Base-by-base conservation (phyloP, 2,888 invertebrate species). In the Phyllotreta striolata region DNA sequence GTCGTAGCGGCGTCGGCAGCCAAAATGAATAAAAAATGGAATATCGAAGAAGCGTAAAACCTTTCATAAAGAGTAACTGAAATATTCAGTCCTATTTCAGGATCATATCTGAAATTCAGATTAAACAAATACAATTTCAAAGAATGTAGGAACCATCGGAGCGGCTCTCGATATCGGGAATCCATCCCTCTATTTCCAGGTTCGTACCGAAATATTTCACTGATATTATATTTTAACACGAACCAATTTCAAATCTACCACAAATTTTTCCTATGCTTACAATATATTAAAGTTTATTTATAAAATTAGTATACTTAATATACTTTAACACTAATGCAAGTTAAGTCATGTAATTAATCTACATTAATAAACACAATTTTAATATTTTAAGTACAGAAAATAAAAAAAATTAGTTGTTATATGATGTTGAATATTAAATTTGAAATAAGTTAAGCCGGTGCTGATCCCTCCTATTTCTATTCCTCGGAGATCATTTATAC, bases 71-170 rank as follows among this genome's bases (percentile, higher is more conserved):
- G 67, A 71, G 66, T 67, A 69, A 72, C 67, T 72, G 70, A 72
- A 71, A 72, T 72, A 71, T 72, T 71, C 71, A 68, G 67, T 67
- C 67, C 68, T 69, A 71, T 69, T 68, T 69, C 64, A 65, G 67
- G 68, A 72, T 71, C 69, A 77, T 77, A 80, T 80, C 79, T 79
- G 77, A 78, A 80, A 77, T 80, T 79, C 78, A 79, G 80, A 80
- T 79, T 80, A 79, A 79, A 79, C 80, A 80, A 80, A 80, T 78
- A 79, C 78, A 79, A 79, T 80, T 79, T 79, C 74, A 74, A 76
- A 77, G 78, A 79, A 78, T 74, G 79, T 69, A 71, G 74, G 70
- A 75, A 69, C 71, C 71, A 74, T 71, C 72, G 72, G 68, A 76
- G 76, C 77, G 78, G 70, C 75, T 72, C 68, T 73, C 71, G 71